Conservation (phyloP, 2,888 invertebrate genomes). For the Heliconius erato region DNA sequence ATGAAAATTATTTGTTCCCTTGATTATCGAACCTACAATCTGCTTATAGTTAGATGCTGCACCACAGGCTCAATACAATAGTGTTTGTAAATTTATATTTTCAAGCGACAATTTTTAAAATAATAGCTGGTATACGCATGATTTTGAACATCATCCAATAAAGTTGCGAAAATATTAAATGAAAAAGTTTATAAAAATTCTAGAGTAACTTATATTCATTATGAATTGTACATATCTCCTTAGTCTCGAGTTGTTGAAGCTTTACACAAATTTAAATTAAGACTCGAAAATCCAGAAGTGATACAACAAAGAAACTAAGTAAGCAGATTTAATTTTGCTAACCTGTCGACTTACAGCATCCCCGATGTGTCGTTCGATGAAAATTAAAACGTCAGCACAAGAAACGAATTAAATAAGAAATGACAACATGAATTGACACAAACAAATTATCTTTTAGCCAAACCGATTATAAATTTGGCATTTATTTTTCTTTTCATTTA, state of each 20-base stretch:
- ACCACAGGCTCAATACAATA: no score
- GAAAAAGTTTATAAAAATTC: no score
- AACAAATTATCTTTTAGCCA: not conserved
- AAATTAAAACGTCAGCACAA: slow-evolving; percentile 48
- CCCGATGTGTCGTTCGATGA: slow-evolving; percentile 36
- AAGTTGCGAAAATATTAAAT: no score
- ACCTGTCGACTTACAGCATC: slow-evolving; percentile 28
- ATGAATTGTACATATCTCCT: not conserved
- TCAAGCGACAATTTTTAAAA: no score
- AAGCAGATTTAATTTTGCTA: slow-evolving; percentile 7
- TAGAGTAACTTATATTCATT: not conserved
- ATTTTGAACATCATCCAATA: no score
- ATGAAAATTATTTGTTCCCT: no score
- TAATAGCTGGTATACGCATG: no score
- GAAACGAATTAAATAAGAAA: not conserved
- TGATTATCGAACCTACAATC: no score
- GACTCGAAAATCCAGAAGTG: not conserved
- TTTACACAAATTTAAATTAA: not conserved
- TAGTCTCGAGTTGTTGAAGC: not conserved
- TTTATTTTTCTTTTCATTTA: not conserved
- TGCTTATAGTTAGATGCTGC: no score
- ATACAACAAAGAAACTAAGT: not conserved
- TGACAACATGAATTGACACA: not conserved
- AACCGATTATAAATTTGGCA: not conserved
- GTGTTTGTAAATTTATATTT: no score